A percentile compares a stretch with the other conserved stretches of the same genome.
Conservation (phyloP, 2,113 vertebrate genomes). For the Orthonyx spaldingii region DNA sequence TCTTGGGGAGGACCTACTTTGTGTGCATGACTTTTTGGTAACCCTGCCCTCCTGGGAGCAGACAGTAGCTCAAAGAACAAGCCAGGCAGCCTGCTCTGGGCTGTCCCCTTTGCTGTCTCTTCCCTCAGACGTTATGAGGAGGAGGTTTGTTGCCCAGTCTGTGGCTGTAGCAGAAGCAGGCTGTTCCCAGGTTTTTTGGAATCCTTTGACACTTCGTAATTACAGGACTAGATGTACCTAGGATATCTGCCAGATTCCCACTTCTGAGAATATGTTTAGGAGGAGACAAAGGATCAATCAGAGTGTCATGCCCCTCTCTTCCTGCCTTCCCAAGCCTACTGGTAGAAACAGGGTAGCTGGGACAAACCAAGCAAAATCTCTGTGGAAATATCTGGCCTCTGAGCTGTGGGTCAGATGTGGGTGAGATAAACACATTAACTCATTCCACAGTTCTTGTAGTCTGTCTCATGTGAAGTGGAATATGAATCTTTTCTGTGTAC, state of each 20-base stretch:
- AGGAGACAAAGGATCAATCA: neutral
- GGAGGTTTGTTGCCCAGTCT: neutral
- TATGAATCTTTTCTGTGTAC: neutral
- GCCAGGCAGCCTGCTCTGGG: neutral
- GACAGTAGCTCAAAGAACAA: neutral
- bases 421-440: neutral
- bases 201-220: neutral
- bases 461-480: neutral
- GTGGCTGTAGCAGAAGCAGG: neutral
- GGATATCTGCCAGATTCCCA: neutral
- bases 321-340: neutral
- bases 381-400: neutral
- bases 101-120: neutral
- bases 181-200: neutral
- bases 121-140: neutral
- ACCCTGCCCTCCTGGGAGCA: neutral
- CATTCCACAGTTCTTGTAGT: neutral
- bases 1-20: neutral
- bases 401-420: neutral
- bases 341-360: neutral
- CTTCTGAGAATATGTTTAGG: neutral
- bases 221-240: neutral
- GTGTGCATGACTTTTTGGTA: neutral
- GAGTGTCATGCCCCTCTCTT: accelerated
- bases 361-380: neutral